These are phyloP conservation scores for Tiliqua scincoides DNA, from an alignment of 2,113 vertebrate species.

Conservation along the genomic window DNA sequence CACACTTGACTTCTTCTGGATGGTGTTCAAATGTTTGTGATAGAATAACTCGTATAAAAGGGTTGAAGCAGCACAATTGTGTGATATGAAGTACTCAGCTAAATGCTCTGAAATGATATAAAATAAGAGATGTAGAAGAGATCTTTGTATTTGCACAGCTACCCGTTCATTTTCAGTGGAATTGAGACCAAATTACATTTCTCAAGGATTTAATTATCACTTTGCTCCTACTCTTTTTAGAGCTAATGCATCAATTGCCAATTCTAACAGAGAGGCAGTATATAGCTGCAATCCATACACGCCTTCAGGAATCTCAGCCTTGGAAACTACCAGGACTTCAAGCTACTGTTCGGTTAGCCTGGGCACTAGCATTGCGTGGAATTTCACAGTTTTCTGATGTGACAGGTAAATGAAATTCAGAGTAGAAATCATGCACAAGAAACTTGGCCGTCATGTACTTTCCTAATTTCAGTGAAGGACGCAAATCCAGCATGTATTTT, in stretches of 20 bases:
- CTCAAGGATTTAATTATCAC: conserved; percentile 23
- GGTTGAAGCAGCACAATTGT: not conserved
- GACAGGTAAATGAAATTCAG: conserved; percentile 78
- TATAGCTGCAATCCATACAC: conserved; percentile 89
- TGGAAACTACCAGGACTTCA: conserved; percentile 95
- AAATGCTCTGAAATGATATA: not conserved
- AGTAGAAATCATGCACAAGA: not conserved
- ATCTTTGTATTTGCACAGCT: not conserved
- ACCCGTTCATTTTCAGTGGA: not conserved
- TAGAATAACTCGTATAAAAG: not conserved
- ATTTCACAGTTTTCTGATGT: conserved; percentile 94
- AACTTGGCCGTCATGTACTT: not conserved
- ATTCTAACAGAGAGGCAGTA: conserved; percentile 92
- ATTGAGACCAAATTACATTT: not conserved
- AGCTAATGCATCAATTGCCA: conserved; percentile 88
- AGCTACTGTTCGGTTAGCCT: conserved; percentile 90
- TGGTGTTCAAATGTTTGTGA: not conserved
- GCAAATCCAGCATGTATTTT: not conserved
- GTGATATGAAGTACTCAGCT: not conserved
- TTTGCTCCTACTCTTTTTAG: conserved; percentile 66
- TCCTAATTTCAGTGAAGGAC: not conserved
- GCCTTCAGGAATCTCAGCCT: conserved; percentile 86
- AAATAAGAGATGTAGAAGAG: not conserved
- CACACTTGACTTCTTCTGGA: not conserved
- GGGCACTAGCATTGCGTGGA: conserved; percentile 90